Conservation (phyloP, 1,140 invertebrate species). For the Dermatophagoides farinae region DNA sequence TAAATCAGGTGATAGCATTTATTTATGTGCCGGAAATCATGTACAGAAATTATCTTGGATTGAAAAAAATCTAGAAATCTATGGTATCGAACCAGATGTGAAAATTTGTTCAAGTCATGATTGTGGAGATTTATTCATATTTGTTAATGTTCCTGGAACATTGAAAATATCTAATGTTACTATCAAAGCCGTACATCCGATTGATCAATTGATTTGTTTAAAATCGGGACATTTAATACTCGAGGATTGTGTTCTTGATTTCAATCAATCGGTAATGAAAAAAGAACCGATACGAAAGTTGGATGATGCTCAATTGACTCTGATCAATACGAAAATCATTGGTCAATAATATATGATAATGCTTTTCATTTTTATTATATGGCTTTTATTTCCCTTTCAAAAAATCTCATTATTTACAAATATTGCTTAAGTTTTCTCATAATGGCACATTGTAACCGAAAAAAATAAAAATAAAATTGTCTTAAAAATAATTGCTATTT, state of each 20-base stretch:
- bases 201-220: conserved; percentile 14
- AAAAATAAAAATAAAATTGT: neutral
- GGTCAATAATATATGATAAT: too few relatives aligned
- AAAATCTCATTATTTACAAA: neutral
- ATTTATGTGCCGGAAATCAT: conserved; percentile 16
- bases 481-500: neutral
- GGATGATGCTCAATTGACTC: too few relatives aligned
- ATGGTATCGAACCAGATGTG: conserved; percentile 14
- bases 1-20: conserved; percentile 17
- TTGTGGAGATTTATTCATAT: conserved; percentile 17
- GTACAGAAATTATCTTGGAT: conserved; percentile 16
- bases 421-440: neutral
- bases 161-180: conserved; percentile 14
- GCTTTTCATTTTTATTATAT: neutral
- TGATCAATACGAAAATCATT: too few relatives aligned
- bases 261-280: neutral
- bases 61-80: conserved; percentile 12
- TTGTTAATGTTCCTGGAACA: conserved; percentile 6
- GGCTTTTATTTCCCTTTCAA: neutral
- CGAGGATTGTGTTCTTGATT: conserved; percentile 4
- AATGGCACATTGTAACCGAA: neutral
- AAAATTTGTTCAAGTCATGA: conserved; percentile 12
- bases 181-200: conserved; percentile 1
- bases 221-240: conserved; percentile 14
- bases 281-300: neutral